Evolutionary conservation across 2,888 invertebrate genomes (phyloP), one percentile per base, ranked within the genome.

Genomic region (Scrobipalpa atriplicella): DNA sequence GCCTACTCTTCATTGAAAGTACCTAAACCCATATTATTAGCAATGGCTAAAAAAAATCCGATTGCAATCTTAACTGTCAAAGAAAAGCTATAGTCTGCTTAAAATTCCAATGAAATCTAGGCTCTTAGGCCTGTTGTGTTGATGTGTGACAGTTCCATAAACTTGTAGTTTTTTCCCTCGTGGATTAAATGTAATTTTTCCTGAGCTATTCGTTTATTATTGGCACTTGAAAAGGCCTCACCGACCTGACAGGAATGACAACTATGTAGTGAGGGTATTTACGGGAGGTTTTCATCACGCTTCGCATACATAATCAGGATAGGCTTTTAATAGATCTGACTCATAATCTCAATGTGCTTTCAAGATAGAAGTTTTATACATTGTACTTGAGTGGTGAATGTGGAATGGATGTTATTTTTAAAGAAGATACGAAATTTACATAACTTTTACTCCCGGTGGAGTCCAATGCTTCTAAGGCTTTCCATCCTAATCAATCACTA

Each of bases 181-280:
- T 62, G 21, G 47, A 62, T 62, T 43, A 43, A 62, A 62, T 62
- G 8, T 13, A 21, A 47, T 62, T 21, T 62, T 43, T 62, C 66
- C 64, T 47, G 38, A 39, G 62, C 21, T 47, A 29, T 62, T 21
- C n/a, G n/a, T 51, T 71, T 76, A 70, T 73, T 75, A 72, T 69
- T 64, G 52, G 66, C 41, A 61, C 18, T 41, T 38, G 56, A 54
- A 62, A 47, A 65, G 68, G 69, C 66, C 47, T 70, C 70, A 60
- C 70, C 66, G 63, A 69, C 68, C 54, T 62, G 75, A 76, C 75
- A 71, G 69, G 75, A 70, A 73, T 70, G 67, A 66, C 76, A 69
- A 29, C 29, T 29, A 29, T 29, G 29, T 2, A 71, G 70, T 65
- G 6, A 13, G 10, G 65, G 39, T 52, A 52, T 66, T 66, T 39